Evolutionary conservation across 2,888 invertebrate species (phyloP).

Genomic region (Apodemia mormo): DNA sequence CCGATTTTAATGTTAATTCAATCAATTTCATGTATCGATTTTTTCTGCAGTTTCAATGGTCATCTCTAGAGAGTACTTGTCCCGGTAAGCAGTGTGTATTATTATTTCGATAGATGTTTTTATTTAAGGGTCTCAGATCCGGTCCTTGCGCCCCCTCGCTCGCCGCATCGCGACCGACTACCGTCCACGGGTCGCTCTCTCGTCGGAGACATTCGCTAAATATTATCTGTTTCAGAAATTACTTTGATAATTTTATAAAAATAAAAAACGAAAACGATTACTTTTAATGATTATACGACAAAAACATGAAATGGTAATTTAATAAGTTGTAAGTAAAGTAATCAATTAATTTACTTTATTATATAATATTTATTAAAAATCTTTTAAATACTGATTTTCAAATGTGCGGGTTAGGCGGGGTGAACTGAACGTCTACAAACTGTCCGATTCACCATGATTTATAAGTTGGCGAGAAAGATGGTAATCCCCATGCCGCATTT

Average conservation of each 20-base stretch:
- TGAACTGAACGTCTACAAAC: too few relatives aligned
- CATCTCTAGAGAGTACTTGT: conserved; percentile 55
- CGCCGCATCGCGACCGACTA: conserved; percentile 49
- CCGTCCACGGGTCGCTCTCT: conserved; percentile 41
- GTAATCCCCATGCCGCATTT: too few relatives aligned
- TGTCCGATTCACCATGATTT: too few relatives aligned
- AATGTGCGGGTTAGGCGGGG: too few relatives aligned
- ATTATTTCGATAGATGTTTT: conserved; percentile 81
- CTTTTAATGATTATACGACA: too few relatives aligned
- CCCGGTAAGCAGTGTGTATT: conserved; percentile 76
- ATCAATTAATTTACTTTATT: too few relatives aligned
- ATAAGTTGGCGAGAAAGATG: too few relatives aligned
- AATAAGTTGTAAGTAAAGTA: too few relatives aligned
- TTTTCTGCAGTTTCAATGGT: not conserved
- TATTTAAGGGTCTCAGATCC: conserved; percentile 80
- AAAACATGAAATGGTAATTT: too few relatives aligned
- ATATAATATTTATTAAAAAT: too few relatives aligned
- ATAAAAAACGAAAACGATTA: too few relatives aligned
- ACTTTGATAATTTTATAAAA: not conserved
- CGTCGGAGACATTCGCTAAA: conserved; percentile 21
- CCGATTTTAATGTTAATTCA: not conserved
- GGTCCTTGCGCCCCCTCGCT: conserved; percentile 78
- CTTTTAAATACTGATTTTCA: too few relatives aligned
- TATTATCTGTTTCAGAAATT: not conserved
- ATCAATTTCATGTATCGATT: not conserved